Conservation (phyloP, 2,888 invertebrate species). For the Chymomyza procnemis region DNA sequence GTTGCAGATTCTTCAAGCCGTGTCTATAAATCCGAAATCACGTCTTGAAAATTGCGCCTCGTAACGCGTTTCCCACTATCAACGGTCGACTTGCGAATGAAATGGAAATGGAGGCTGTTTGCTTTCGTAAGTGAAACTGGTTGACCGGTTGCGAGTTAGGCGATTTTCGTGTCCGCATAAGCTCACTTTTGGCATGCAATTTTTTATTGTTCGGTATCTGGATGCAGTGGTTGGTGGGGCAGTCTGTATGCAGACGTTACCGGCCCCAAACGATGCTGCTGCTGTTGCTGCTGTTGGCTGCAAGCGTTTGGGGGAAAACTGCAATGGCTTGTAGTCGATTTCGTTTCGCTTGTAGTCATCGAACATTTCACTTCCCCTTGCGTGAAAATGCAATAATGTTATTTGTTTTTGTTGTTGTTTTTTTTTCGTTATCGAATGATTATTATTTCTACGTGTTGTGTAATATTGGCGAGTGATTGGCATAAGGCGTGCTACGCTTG, state of each 20-base stretch:
- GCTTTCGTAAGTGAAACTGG: slow-evolving; percentile 68
- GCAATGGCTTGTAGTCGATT: not conserved
- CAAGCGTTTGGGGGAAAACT: not conserved
- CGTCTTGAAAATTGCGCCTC: slow-evolving; percentile 16
- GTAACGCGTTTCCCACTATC: slow-evolving; percentile 53
- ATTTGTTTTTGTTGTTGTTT: slow-evolving; percentile 23
- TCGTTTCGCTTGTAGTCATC: slow-evolving; percentile 33
- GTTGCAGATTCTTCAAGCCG: not conserved
- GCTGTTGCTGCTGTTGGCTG: too few relatives aligned
- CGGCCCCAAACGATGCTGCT: not conserved
- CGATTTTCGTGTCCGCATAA: slow-evolving; percentile 9
- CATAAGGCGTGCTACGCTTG: slow-evolving; percentile 22
- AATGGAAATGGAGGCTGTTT: slow-evolving; percentile 67
- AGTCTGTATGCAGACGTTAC: not conserved
- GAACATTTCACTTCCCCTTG: slow-evolving; percentile 55
- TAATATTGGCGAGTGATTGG: slow-evolving; percentile 42
- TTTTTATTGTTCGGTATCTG: slow-evolving; percentile 24
- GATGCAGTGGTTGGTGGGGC: slow-evolving; percentile 20
- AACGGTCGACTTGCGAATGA: slow-evolving; percentile 66
- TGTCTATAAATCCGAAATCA: not conserved
- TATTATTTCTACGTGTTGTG: slow-evolving; percentile 42
- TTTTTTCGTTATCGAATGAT: slow-evolving; percentile 24
- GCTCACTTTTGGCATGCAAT: slow-evolving; percentile 35
- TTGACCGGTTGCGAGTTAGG: slow-evolving; percentile 28
- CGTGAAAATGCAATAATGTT: slow-evolving; percentile 54